These are phyloP conservation scores for Dioctria linearis DNA, from an alignment of 2,888 invertebrate species.

Conservation along the genomic window DNA sequence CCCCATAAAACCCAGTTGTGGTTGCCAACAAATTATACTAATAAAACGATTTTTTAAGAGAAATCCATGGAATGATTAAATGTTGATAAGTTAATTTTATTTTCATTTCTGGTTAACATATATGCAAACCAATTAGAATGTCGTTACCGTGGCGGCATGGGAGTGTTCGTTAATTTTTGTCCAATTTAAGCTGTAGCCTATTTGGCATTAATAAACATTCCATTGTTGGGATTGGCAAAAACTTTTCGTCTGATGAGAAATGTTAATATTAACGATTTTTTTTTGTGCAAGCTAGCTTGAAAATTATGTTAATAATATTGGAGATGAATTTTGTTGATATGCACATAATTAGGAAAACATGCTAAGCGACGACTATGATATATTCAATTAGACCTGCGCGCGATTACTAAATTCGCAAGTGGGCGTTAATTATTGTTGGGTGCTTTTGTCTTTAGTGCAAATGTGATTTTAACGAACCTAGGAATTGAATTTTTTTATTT, in stretches of 20 bases:
- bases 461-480: no score
- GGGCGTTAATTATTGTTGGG: slow-evolving; percentile 20
- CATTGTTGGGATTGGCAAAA: slow-evolving; percentile 32
- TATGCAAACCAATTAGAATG: slow-evolving; percentile 42
- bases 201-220: slow-evolving; percentile 21
- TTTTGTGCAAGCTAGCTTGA: no score
- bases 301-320: background rate
- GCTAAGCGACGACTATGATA: background rate
- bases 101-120: slow-evolving; percentile 31
- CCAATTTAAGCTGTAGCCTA: background rate
- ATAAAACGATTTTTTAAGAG: slow-evolving; percentile 29
- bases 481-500: background rate
- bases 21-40: slow-evolving; percentile 36
- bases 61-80: slow-evolving; percentile 45
- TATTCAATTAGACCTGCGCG: slow-evolving; percentile 23
- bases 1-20: slow-evolving; percentile 1
- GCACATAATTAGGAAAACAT: slow-evolving; percentile 28
- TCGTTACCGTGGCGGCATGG: slow-evolving; percentile 21
- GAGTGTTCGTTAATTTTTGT: slow-evolving; percentile 4
- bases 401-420: background rate
- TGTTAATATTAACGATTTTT: background rate
- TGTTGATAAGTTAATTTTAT: slow-evolving; percentile 49
- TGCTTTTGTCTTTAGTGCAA: no score
- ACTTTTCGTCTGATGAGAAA: background rate
- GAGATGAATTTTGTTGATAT: slow-evolving; percentile 36